Base-by-base conservation (phyloP, 2,888 invertebrate genomes). In the Fissipunctia ypsillon region DNA sequence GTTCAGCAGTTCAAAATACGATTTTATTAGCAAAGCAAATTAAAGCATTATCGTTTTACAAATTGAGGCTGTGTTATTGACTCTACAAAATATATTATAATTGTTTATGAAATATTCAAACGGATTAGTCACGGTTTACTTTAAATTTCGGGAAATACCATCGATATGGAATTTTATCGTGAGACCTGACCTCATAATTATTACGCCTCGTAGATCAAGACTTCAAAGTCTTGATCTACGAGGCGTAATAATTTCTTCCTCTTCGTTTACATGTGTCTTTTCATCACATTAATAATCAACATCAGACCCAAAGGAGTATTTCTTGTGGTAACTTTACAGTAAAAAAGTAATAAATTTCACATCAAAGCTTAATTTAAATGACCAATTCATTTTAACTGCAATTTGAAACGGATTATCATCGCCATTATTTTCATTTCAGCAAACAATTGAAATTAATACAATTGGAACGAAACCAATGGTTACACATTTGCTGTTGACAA, bases 141-240 rank as follows among this genome's bases (percentile, higher is more conserved):
- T 82, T 60, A 69, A 80, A 73, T 73, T 72, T 28, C 59, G 78
- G 79, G 73, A 81, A 81, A 69, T 78, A 83, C 73, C 61, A 67
- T 63, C 16, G 52, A 61, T 56, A 60, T 54, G 69, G 67, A 63
- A 60, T 82, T 69, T 64, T 52, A 82, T 73, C 31, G 52, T 69
- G 52, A 81, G 66, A 63, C n/a, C 57, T 70, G 68, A 71, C 65
- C 64, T 69, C 57, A 70, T 78, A 78, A 70, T 73, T 52, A 78
- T 56, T 31, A 10, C 25, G 38, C 52, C 59, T 60, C 16, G 14
- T 68, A 22, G 14, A 68, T 69, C 65, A 72, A 61, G 59, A 16
- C 22, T 48, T 57, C n/a, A 22, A 57, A 48, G 22, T 16, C 59
- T 61, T 72, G 65, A 69, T 68, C 14, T 22, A 68, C 14, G 16